Conservation (phyloP, 2,113 vertebrate genomes). For the Actenoides hombroni region DNA sequence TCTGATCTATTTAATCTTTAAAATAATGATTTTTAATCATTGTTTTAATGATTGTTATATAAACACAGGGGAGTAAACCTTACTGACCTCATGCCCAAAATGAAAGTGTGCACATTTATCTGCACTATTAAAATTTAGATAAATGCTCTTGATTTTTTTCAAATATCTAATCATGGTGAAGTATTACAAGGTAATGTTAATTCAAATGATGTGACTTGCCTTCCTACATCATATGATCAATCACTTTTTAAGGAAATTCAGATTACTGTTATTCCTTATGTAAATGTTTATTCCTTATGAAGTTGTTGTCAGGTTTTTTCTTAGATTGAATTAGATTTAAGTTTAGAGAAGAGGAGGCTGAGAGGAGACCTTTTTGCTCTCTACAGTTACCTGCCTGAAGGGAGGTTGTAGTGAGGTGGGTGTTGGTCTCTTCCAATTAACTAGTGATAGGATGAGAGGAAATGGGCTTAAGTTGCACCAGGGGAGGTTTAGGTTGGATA, state of each 20-base stretch:
- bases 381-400: too few relatives aligned
- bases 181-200: not conserved
- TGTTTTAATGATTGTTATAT: not conserved
- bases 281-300: not conserved
- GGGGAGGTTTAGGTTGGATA: too few relatives aligned
- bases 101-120: not conserved
- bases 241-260: not conserved
- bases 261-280: not conserved
- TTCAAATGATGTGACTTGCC: not conserved
- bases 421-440: too few relatives aligned
- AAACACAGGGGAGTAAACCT: not conserved
- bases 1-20: not conserved
- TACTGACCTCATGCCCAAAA: not conserved
- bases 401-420: too few relatives aligned
- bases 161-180: not conserved
- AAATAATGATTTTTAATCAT: not conserved
- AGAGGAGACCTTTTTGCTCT: too few relatives aligned
- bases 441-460: too few relatives aligned
- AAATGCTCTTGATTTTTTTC: not conserved
- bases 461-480: too few relatives aligned
- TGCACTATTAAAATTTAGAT: not conserved
- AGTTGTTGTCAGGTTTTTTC: not conserved
- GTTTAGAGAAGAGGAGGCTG: too few relatives aligned
- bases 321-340: not conserved
- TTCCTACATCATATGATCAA: not conserved